Percentiles rank a stretch among this genome's conserved stretches.
phyloP scores from a whole-genome alignment of 2,797 vertebrate genomes.

The Rhinella marina region DNA sequence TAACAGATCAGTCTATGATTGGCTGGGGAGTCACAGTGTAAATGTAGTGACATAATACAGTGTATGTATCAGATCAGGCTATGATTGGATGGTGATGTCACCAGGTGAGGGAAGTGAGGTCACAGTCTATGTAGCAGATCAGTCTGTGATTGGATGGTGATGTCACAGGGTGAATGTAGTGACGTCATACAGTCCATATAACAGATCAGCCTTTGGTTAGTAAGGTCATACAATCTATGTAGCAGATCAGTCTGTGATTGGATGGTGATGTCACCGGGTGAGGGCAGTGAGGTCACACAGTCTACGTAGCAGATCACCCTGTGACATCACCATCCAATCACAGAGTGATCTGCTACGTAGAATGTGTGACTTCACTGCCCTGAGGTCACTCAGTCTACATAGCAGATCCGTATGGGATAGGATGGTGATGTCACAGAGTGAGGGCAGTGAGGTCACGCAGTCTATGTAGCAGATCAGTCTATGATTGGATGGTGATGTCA shows the following conservation, averaged over 20 bases:
- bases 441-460: too few species aligned
- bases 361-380: too few species aligned
- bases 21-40: not conserved
- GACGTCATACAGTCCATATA: not conserved
- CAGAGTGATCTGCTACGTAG: too few species aligned
- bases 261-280: not conserved
- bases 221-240: too few species aligned
- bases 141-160: not conserved
- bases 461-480: too few species aligned
- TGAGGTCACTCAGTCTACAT: too few species aligned
- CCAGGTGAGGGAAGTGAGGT: not conserved
- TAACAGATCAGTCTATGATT: not conserved
- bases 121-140: not conserved
- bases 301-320: not conserved
- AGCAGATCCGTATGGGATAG: too few species aligned
- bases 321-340: not conserved
- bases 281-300: not conserved
- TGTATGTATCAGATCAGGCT: not conserved
- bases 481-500: not conserved
- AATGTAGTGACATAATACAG: not conserved
- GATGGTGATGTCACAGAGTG: too few species aligned
- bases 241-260: not conserved
- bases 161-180: not conserved
- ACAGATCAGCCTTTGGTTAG: not conserved
- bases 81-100: not conserved